phyloP scores from a whole-genome alignment of 2,113 vertebrate species.

The Poeciliopsis prolifica region DNA sequence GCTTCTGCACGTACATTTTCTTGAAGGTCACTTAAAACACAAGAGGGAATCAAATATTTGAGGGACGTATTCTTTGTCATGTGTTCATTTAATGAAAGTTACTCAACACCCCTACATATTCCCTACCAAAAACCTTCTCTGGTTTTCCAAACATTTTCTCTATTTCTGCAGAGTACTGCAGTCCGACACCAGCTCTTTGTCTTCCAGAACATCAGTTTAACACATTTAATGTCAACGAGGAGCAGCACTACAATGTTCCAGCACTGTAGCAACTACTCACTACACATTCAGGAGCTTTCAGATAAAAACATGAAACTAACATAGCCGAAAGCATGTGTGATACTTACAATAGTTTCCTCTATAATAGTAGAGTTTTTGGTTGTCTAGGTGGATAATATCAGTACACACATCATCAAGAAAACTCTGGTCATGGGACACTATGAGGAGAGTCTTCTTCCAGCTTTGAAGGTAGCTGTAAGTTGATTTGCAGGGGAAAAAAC shows the following conservation, averaged over 20 bases:
- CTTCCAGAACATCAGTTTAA: too few relatives aligned
- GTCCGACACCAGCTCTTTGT: too few relatives aligned
- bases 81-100: background rate
- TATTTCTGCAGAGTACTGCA: too few relatives aligned
- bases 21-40: slow-evolving; percentile 87
- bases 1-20: slow-evolving; percentile 95
- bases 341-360: slow-evolving; percentile 91
- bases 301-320: background rate
- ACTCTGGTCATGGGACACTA: slow-evolving; percentile 94
- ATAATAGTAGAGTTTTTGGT: slow-evolving; percentile 91
- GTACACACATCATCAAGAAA: slow-evolving; percentile 95
- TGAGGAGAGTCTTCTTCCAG: slow-evolving; percentile 93
- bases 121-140: too few relatives aligned
- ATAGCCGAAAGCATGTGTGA: background rate
- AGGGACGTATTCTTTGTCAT: background rate
- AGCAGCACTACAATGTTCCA: too few relatives aligned
- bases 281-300: background rate
- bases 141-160: background rate
- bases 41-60: background rate
- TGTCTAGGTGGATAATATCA: slow-evolving; percentile 89
- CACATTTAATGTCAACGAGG: too few relatives aligned
- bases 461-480: slow-evolving; percentile 87
- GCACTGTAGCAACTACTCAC: too few relatives aligned
- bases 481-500: background rate
- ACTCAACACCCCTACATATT: background rate